Percentiles rank a stretch among this genome's conserved stretches.
phyloP scores from a whole-genome alignment of 2,113 vertebrate genomes.

The Cryptomyrus ogoouensis region DNA sequence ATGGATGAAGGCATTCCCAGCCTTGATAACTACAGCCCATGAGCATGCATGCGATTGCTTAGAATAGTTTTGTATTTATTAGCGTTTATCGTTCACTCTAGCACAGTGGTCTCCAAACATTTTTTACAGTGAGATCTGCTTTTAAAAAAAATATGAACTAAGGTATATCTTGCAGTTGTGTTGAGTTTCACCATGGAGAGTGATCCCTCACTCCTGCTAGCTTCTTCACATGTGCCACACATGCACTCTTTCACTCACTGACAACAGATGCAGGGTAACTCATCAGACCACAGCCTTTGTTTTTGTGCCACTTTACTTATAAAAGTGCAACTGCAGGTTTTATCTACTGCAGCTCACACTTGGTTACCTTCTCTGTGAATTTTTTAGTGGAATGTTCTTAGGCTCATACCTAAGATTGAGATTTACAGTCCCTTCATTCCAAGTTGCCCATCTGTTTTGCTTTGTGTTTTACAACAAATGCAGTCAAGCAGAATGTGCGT shows the following conservation, averaged over 20 bases:
- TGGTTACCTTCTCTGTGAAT: not conserved
- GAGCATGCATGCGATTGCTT: too few species aligned
- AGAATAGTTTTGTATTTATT: too few species aligned
- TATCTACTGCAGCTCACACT: not conserved
- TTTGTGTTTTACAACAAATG: not conserved
- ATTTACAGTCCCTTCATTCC: not conserved
- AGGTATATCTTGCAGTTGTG: too few species aligned
- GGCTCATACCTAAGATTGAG: not conserved
- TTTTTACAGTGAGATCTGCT: too few species aligned
- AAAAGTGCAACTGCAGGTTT: not conserved
- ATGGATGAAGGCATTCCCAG: not conserved
- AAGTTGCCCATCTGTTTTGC: not conserved
- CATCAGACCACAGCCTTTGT: not conserved
- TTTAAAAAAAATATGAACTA: too few species aligned
- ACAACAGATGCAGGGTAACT: not conserved
- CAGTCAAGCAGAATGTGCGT: not conserved
- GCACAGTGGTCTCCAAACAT: too few species aligned
- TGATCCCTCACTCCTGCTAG: not conserved
- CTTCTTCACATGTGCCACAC: not conserved
- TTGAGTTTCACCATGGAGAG: too few species aligned
- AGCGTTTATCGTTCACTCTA: too few species aligned
- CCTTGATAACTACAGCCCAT: too few species aligned
- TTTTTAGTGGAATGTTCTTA: not conserved
- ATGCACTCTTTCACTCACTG: not conserved
- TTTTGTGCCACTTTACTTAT: not conserved